Evolutionary conservation across 2,888 invertebrate genomes (phyloP).

Genomic region (Leptinotarsa tumamoca): DNA sequence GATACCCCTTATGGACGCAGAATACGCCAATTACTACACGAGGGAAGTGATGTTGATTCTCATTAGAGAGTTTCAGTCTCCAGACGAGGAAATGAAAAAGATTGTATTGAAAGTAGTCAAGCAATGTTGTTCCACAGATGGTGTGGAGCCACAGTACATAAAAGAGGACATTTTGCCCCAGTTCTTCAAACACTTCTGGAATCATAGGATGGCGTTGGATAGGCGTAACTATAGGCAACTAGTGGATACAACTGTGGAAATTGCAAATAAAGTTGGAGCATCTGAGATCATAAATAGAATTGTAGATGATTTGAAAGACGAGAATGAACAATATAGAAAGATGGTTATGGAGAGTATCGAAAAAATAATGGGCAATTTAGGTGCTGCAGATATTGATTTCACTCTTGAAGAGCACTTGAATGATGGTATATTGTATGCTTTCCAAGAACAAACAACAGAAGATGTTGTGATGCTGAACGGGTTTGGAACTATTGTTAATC

Average conservation of each 20-base stretch:
- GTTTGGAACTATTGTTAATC: conserved; percentile 98
- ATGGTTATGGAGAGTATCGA: conserved; percentile 99
- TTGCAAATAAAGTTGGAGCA: conserved; percentile 99
- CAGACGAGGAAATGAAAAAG: conserved; percentile 99
- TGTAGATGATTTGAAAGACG: conserved; percentile 99
- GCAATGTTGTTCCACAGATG: conserved; percentile 99
- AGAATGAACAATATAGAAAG: conserved; percentile 99
- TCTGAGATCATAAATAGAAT: conserved; percentile 98
- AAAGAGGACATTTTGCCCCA: conserved; percentile 99
- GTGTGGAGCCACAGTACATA: conserved; percentile 99
- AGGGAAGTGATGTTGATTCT: conserved; percentile 99
- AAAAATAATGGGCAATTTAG: conserved; percentile 97
- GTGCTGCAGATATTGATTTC: conserved; percentile 98
- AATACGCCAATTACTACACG: conserved; percentile 99
- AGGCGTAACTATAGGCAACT: conserved; percentile 97
- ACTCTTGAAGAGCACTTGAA: conserved; percentile 98
- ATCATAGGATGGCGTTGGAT: conserved; percentile 99
- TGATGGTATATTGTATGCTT: conserved; percentile 98
- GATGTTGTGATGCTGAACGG: conserved; percentile 99
- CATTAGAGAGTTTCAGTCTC: conserved; percentile 99
- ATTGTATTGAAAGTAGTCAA: conserved; percentile 99
- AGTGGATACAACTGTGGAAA: conserved; percentile 99
- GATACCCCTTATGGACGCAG: conserved; percentile 99
- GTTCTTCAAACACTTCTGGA: conserved; percentile 99
- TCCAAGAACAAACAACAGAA: conserved; percentile 99